Percentiles rank a stretch among this genome's conserved stretches.
phyloP scores from a whole-genome alignment of 2,888 invertebrate genomes.

The Drosophila nr. perissopoda region DNA sequence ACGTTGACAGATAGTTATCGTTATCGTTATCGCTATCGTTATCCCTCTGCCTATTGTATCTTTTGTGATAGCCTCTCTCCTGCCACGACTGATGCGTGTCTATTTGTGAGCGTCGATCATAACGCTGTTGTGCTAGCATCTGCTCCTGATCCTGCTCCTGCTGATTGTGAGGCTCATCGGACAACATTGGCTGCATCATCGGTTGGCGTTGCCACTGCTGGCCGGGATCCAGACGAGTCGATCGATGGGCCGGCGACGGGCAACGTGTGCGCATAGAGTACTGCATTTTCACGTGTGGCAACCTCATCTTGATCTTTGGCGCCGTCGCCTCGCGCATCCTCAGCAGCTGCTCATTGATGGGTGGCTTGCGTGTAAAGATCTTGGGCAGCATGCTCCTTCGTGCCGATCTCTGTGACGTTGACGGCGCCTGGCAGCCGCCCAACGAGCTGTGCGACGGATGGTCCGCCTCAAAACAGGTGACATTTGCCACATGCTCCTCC shows the following conservation, averaged over 20 bases:
- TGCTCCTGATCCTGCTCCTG: background rate
- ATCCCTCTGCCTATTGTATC: background rate
- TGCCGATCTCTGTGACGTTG: background rate
- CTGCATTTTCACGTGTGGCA: slow-evolving; percentile 2
- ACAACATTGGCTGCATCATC: background rate
- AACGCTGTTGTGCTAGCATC: background rate
- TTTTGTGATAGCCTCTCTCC: background rate
- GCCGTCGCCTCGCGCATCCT: slow-evolving; percentile 8
- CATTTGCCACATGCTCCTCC: background rate
- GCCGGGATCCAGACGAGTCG: background rate
- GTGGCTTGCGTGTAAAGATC: background rate
- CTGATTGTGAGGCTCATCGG: background rate
- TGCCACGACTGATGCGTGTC: background rate
- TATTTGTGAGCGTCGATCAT: background rate
- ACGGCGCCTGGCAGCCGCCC: background rate
- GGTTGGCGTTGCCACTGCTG: slow-evolving; percentile 21
- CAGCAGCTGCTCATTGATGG: background rate
- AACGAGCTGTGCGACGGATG: background rate
- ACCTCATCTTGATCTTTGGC: slow-evolving; percentile 6
- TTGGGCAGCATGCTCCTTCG: background rate
- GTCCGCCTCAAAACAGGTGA: background rate
- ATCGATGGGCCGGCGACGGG: background rate
- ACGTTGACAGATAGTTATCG: background rate
- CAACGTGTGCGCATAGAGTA: slow-evolving; percentile 19
- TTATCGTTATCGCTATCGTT: background rate